Evolutionary conservation across 2,797 vertebrate species (phyloP).

Genomic region (Neostethus bicornis): DNA sequence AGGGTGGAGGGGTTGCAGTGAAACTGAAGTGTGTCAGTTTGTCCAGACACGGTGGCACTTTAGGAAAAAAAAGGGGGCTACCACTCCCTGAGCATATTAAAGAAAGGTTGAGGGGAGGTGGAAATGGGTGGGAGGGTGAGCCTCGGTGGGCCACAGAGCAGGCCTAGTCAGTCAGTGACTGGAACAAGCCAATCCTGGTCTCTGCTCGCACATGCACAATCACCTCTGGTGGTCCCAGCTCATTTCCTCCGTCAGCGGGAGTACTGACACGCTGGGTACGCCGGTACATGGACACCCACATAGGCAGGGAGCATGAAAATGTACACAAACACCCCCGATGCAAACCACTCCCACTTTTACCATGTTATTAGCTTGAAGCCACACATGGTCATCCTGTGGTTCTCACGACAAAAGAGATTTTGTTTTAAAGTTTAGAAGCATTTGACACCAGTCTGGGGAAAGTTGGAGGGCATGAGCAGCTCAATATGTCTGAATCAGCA

Average conservation of each 20-base stretch:
- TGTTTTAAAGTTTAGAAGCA: conserved; percentile 55
- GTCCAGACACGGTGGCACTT: conserved; percentile 81
- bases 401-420: conserved; percentile 37
- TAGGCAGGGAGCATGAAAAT: conserved; percentile 61
- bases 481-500: conserved; percentile 69
- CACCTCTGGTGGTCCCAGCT: conserved; percentile 83
- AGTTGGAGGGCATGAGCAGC: conserved; percentile 56
- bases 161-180: conserved; percentile 68
- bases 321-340: conserved; percentile 60
- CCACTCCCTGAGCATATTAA: conserved; percentile 71
- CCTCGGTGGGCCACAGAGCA: conserved; percentile 64
- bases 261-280: conserved; percentile 60
- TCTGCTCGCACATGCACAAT: conserved; percentile 66
- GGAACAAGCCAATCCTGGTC: conserved; percentile 63
- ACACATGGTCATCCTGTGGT: conserved; percentile 29
- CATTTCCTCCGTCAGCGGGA: conserved; percentile 78
- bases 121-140: conserved; percentile 15
- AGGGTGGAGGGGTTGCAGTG: conserved; percentile 69
- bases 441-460: conserved; percentile 52
- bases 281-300: conserved; percentile 69
- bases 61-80: conserved; percentile 60
- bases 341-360: conserved; percentile 50
- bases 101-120: conserved; percentile 21
- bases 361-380: conserved; percentile 19
- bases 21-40: conserved; percentile 84